Conservation (phyloP, 2,113 vertebrate species). For the Psilopogon haemacephalus region DNA sequence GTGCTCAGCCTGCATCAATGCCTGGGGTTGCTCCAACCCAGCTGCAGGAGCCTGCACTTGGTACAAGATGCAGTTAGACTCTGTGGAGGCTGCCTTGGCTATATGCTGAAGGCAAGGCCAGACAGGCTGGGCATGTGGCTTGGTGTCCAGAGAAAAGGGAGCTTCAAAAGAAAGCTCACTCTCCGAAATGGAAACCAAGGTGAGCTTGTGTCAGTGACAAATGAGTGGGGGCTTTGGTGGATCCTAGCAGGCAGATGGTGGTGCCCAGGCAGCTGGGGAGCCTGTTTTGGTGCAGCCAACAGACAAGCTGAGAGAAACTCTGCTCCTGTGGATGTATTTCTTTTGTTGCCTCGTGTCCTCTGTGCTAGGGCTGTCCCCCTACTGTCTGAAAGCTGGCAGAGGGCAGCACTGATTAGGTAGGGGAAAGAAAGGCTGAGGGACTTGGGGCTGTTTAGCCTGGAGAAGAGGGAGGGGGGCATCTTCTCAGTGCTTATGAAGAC, state of each 20-base stretch:
- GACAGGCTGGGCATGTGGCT: neutral
- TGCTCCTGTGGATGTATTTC: neutral
- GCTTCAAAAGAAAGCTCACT: neutral
- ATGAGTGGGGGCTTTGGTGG: neutral
- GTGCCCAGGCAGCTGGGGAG: neutral
- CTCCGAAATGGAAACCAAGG: neutral
- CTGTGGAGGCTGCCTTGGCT: neutral
- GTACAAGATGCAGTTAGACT: neutral
- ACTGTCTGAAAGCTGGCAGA: neutral
- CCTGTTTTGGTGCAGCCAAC: too few species aligned
- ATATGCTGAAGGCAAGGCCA: neutral
- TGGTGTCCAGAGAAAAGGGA: neutral
- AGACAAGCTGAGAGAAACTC: neutral
- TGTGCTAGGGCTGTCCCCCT: neutral
- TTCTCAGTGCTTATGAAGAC: too few species aligned
- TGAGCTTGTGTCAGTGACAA: neutral
- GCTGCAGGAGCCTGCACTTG: too few species aligned
- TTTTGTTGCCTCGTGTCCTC: neutral
- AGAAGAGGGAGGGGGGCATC: too few species aligned
- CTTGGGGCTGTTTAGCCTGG: too few species aligned
- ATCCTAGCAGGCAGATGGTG: neutral
- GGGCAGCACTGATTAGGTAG: too few species aligned
- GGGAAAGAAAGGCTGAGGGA: too few species aligned
- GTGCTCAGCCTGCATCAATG: too few species aligned
- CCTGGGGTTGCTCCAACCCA: too few species aligned